phyloP scores from a whole-genome alignment of 2,888 invertebrate species.

The Apamea epomidion region DNA sequence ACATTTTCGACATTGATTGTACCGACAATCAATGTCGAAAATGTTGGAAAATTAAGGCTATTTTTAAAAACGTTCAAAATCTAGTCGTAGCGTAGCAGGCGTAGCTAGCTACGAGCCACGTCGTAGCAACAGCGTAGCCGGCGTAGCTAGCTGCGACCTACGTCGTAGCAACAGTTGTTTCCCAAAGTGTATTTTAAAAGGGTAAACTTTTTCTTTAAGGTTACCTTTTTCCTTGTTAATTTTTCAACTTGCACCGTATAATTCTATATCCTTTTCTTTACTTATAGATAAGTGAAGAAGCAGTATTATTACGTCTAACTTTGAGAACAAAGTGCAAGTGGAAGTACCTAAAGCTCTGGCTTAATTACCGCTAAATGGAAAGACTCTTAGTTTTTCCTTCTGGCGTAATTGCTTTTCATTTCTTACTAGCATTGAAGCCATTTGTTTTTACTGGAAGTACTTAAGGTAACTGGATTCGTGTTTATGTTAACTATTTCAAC shows the following conservation, averaged over 20 bases:
- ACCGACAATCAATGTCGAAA: too few relatives aligned
- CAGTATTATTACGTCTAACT: slow-evolving; percentile 12
- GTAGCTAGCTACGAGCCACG: too few relatives aligned
- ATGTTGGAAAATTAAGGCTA: too few relatives aligned
- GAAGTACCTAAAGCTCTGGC: slow-evolving; percentile 17
- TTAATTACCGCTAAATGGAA: slow-evolving; percentile 17
- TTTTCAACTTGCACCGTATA: slow-evolving; percentile 17
- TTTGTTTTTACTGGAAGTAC: slow-evolving; percentile 10
- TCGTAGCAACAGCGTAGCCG: slow-evolving; percentile 17
- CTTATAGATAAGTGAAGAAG: slow-evolving; percentile 6
- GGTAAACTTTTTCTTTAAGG: slow-evolving; percentile 19
- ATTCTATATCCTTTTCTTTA: slow-evolving; percentile 13
- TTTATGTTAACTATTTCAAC: slow-evolving; percentile 5
- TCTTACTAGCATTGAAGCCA: not conserved
- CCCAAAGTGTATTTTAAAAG: slow-evolving; percentile 25
- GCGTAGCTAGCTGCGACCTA: slow-evolving; percentile 21
- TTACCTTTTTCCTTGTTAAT: not conserved
- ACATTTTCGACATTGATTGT: too few relatives aligned
- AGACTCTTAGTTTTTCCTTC: not conserved
- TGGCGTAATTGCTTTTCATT: slow-evolving; percentile 25
- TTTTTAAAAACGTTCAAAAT: too few relatives aligned
- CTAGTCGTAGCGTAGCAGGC: too few relatives aligned
- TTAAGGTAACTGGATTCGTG: slow-evolving; percentile 1
- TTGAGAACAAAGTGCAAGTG: slow-evolving; percentile 16
- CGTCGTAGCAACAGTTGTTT: slow-evolving; percentile 46